Evolutionary conservation across 2,797 vertebrate species (phyloP).

Genomic region (Rhincodon typus): DNA sequence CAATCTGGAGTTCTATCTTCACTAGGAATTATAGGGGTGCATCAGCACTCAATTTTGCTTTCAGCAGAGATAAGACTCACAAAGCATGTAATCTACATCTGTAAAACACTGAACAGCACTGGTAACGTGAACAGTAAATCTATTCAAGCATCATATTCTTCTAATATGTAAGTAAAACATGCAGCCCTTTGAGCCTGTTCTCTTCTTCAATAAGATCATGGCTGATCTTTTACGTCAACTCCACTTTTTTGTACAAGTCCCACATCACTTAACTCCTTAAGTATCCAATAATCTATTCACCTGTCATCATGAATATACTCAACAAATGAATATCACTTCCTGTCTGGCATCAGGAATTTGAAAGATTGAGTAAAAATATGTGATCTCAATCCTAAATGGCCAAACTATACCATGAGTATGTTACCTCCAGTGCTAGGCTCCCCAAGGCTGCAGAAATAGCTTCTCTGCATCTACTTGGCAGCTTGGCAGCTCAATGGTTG

Average conservation of each 20-base stretch:
- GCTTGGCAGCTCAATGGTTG: too few species aligned
- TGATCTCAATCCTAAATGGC: not conserved
- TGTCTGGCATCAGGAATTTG: not conserved
- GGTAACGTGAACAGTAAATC: not conserved
- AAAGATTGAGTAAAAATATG: not conserved
- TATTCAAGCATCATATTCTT: not conserved
- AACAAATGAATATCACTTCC: not conserved
- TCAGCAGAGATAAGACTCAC: not conserved
- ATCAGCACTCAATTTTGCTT: not conserved
- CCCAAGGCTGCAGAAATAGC: not conserved
- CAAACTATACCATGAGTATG: not conserved
- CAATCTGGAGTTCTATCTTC: too few species aligned
- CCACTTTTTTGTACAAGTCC: not conserved
- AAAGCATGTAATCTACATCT: not conserved
- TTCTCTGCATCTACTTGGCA: not conserved
- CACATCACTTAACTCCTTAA: not conserved
- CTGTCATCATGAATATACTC: not conserved
- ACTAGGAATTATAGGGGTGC: not conserved
- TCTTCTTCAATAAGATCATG: not conserved
- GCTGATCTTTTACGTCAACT: not conserved
- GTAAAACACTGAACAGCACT: not conserved
- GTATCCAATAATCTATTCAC: not conserved
- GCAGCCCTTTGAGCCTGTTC: not conserved
- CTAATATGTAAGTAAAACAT: too few species aligned
- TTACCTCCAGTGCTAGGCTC: not conserved